Base-by-base conservation (phyloP, 2,797 vertebrate species). In the Sebastolobus alascanus region DNA sequence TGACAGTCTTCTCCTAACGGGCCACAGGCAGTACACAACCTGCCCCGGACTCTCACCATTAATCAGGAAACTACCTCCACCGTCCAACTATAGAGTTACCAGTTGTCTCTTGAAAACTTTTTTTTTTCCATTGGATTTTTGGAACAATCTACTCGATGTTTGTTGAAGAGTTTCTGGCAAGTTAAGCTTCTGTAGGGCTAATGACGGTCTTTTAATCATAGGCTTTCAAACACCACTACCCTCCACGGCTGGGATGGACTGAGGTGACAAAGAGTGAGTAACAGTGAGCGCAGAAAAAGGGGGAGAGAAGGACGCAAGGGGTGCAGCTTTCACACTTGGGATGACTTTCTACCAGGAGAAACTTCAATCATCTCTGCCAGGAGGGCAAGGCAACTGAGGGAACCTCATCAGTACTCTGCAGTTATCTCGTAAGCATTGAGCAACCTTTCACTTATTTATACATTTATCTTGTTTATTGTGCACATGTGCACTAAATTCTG, bases 1-100 rank as follows among this genome's bases (percentile, higher is more conserved):
- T 95, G 94, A 95, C 91, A 93, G 90, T 92, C 90, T 90, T 89
- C 89, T 88, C 73, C 91, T 92, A 87, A 90, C 73, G 50, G 90
- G 91, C 92, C 88, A 92, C 77, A 85, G 90, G 90, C 86, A 90
- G 82, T 63, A 85, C 87, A 89, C 91, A 84, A 79, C 82, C 81
- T 84, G 85, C 87, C 83, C 79, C 56, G 85, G 89, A 92, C 88
- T 88, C 84, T 75, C 84, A 84, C 82, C 67, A 69, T 84, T 86
- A 61, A 87, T 83, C 87, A 90, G 88, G 91, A 86, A 85, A 85
- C 85, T 84, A 82, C 82, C 73, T 81, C 77, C 79, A 82, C n/a
- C 79, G 55, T 71, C 71, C 73, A 77, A 69, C 84, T 43, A 8
- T 63, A 3, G 65, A 85, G 75, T 78, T 70, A 70, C 59, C 63